Percentiles rank a stretch among this genome's conserved stretches.
phyloP scores from a whole-genome alignment of 2,113 vertebrate genomes.

The Odontesthes bonariensis region DNA sequence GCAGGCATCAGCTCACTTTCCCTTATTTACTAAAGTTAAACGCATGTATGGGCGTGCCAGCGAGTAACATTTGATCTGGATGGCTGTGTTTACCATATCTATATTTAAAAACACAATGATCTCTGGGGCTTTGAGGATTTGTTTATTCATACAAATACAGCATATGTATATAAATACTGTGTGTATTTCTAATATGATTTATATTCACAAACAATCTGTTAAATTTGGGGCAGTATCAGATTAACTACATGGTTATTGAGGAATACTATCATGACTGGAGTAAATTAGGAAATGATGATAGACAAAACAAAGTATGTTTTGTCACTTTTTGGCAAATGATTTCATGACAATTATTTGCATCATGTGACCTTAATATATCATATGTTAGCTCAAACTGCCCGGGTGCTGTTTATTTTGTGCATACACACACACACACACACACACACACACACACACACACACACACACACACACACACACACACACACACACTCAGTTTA shows the following conservation, averaged over 20 bases:
- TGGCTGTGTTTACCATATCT: slow-evolving; percentile 45
- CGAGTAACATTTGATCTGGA: slow-evolving; percentile 27
- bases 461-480: too few relatives aligned
- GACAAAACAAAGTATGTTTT: neutral
- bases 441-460: too few relatives aligned
- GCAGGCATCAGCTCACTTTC: slow-evolving; percentile 51
- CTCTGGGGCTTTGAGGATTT: slow-evolving; percentile 38
- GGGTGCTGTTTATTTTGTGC: too few relatives aligned
- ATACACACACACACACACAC: too few relatives aligned
- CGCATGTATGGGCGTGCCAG: slow-evolving; percentile 34
- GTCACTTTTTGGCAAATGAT: neutral
- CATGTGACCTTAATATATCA: neutral
- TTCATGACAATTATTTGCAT: neutral
- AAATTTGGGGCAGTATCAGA: neutral
- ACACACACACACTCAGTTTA: too few relatives aligned
- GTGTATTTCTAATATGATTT: slow-evolving; percentile 7
- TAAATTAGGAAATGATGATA: too few relatives aligned
- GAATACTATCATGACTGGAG: neutral
- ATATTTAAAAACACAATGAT: slow-evolving; percentile 46
- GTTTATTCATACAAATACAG: slow-evolving; percentile 28
- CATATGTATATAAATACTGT: neutral
- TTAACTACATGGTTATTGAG: neutral
- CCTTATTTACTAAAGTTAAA: slow-evolving; percentile 70
- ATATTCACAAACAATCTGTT: too few relatives aligned
- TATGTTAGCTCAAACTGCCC: neutral